Evolutionary conservation across 2,888 invertebrate species (phyloP).

Genomic region (Drosophila nigricruria): DNA sequence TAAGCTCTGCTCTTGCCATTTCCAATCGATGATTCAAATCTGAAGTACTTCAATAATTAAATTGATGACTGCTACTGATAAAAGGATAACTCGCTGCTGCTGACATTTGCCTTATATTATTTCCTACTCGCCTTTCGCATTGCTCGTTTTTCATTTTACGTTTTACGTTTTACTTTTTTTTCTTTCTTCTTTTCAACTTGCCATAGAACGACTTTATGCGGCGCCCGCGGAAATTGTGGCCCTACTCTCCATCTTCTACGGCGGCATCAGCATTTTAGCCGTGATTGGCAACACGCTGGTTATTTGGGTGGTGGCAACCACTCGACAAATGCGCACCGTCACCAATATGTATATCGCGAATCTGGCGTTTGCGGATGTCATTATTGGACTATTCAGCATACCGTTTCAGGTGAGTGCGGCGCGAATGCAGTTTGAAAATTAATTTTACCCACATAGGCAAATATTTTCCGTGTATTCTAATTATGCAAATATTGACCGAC

Average conservation of each 20-base stretch:
- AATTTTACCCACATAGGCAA: conserved; percentile 21
- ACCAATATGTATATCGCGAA: conserved; percentile 95
- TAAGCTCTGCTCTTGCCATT: background rate
- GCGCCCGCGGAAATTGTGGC: conserved; percentile 91
- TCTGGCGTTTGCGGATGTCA: conserved; percentile 93
- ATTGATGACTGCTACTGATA: background rate
- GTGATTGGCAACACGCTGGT: conserved; percentile 94
- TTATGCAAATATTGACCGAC: conserved; percentile 44
- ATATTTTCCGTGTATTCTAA: conserved; percentile 32
- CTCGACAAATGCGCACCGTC: conserved; percentile 92
- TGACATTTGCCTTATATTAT: background rate
- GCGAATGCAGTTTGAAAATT: conserved; percentile 27
- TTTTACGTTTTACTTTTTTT: too few relatives aligned
- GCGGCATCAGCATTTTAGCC: conserved; percentile 92
- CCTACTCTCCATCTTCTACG: conserved; percentile 91
- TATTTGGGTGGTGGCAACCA: conserved; percentile 93
- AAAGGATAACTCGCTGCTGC: background rate
- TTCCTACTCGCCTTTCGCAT: background rate
- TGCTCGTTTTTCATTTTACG: conserved; percentile 27
- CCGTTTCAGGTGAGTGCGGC: conserved; percentile 89
- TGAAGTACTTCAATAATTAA: conserved; percentile 6
- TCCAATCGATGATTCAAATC: conserved; percentile 1
- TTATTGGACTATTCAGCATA: conserved; percentile 93
- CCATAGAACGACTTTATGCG: conserved; percentile 87
- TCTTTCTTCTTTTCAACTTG: background rate